These are phyloP conservation scores for Lophotis ruficrista DNA, from an alignment of 2,113 vertebrate genomes.

Conservation along the genomic window DNA sequence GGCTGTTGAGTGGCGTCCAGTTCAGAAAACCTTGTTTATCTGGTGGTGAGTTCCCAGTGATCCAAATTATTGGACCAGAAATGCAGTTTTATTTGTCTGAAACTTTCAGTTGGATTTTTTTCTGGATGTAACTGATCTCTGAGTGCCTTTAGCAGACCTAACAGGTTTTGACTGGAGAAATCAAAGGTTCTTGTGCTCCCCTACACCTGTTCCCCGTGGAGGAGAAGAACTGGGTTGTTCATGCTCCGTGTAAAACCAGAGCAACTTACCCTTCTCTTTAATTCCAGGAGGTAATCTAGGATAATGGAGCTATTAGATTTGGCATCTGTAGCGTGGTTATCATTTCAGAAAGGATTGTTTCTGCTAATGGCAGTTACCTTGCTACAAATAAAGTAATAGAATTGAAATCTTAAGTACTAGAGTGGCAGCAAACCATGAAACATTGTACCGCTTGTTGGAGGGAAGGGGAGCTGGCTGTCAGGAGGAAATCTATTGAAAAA, in stretches of 20 bases:
- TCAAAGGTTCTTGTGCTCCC: background rate
- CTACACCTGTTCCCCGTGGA: background rate
- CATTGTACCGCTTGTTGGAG: background rate
- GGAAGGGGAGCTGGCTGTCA: conserved; percentile 15
- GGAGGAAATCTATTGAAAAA: conserved; percentile 23
- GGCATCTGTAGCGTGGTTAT: conserved; percentile 63
- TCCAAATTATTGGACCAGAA: background rate
- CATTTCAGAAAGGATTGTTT: conserved; percentile 65
- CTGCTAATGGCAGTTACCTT: conserved; percentile 47
- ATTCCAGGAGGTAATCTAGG: conserved; percentile 50
- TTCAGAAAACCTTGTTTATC: background rate
- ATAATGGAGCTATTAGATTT: conserved; percentile 67
- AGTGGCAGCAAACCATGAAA: conserved; percentile 29
- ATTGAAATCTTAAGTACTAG: conserved; percentile 6
- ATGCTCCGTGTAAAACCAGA: background rate
- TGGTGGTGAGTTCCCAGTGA: background rate
- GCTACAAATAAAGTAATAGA: conserved; percentile 45
- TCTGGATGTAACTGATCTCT: background rate
- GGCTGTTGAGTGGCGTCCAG: background rate
- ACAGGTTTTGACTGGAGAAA: background rate
- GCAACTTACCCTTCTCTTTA: conserved; percentile 19
- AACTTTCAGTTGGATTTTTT: background rate
- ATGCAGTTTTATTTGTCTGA: background rate
- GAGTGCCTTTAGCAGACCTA: background rate
- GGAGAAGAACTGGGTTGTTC: background rate